Conservation (phyloP, 2,888 invertebrate species). For the Philhelius pedissequus region DNA sequence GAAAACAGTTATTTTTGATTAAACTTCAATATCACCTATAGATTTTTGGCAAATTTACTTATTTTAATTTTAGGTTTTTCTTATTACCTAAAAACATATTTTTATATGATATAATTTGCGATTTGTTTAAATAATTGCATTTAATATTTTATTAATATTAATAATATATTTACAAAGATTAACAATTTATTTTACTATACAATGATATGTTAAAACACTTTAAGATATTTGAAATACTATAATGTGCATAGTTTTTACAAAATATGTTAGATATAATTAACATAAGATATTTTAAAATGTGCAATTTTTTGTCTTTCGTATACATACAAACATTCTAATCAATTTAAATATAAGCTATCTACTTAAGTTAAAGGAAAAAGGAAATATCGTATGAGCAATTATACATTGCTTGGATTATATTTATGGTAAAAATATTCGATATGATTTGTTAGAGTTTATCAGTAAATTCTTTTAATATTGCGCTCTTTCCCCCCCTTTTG, state of each 20-base stretch:
- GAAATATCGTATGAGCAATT: neutral
- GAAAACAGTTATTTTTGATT: conserved; percentile 26
- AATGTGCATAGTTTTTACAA: conserved; percentile 67
- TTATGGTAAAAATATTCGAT: conserved; percentile 35
- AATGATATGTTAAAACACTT: conserved; percentile 70
- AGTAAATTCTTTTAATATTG: conserved; percentile 38
- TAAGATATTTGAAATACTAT: conserved; percentile 66
- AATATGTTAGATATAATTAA: conserved; percentile 38
- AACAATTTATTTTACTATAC: conserved; percentile 56
- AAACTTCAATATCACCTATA: conserved; percentile 63
- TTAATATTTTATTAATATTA: conserved; percentile 39
- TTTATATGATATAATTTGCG: conserved; percentile 37
- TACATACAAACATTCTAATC: conserved; percentile 73
- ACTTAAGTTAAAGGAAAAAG: conserved; percentile 23
- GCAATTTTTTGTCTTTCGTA: conserved; percentile 71
- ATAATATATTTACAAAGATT: conserved; percentile 65
- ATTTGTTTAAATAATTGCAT: conserved; percentile 38
- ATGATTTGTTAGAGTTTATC: conserved; percentile 18
- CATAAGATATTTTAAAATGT: conserved; percentile 53
- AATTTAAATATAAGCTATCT: conserved; percentile 49
- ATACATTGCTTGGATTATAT: neutral
- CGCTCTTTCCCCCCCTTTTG: conserved; percentile 18
- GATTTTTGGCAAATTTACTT: conserved; percentile 58
- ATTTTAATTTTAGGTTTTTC: conserved; percentile 35
- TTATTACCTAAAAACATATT: conserved; percentile 51